Evolutionary conservation across 2,113 vertebrate genomes (phyloP), one percentile per base, ranked within the genome.

Genomic region (Propithecus coquereli): DNA sequence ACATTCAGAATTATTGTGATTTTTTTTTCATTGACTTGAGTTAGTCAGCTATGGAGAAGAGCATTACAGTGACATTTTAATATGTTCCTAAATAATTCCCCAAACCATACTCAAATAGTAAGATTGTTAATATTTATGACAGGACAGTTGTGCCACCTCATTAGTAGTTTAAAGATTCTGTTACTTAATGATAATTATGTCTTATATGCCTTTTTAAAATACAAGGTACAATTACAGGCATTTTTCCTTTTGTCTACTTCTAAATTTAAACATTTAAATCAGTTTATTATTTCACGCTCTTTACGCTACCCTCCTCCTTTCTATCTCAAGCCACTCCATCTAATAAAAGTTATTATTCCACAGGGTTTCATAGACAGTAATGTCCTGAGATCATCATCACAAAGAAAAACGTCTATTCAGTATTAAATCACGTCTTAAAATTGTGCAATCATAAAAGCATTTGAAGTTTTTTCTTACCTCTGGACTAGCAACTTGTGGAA

Each of bases 91-190:
- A 93, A 95, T 47, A 96, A 96, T 97, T 98, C 94, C 84, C 97
- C 66, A 96, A 98, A 92, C 80, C 87, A 59, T 76, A 94, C 47
- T 97, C 61, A 95, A 34, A 97, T 94, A 97, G 92, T 65, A 90
- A 59, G 47, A 94, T 3, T 95, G 86, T 97, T 97, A 98, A 92
- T 93, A 97, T 96, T 97, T 97, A 98, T 94, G 97, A 97, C n/a
- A 94, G 88, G 95, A 82, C 25, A 94, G 85, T 97, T 50, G n/a
- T 66, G 52, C 93, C 97, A 96, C 92, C 94, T 97, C 84, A 97
- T 97, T 97, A 98, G 94, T 92, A 97, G 92, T 98, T 94, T 91
- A 90, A 97, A 97, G 95, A 97, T 97, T 97, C 96, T 96, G 82
- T 94, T 96, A 95, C 93, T 96, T 93, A 83, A 93, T 94, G 74